phyloP scores from a whole-genome alignment of 2,888 invertebrate species.

The Hartigia nigra region DNA sequence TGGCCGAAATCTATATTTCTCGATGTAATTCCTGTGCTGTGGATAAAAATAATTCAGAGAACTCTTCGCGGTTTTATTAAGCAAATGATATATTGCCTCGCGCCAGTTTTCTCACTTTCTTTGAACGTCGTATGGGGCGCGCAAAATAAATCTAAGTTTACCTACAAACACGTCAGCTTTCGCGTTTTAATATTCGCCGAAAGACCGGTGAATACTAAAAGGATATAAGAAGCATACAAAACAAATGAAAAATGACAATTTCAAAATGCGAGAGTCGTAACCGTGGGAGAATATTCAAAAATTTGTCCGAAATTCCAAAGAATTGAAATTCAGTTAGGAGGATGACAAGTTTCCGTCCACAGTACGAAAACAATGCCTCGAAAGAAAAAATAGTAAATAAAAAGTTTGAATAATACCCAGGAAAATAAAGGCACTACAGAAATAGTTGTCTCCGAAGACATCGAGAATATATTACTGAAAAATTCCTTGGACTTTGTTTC shows the following conservation, averaged over 20 bases:
- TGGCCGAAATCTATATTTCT: neutral
- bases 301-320: too few relatives aligned
- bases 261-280: too few relatives aligned
- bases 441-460: neutral
- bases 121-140: neutral
- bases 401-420: neutral
- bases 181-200: neutral
- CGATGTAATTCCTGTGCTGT: neutral
- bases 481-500: neutral
- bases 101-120: neutral
- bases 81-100: neutral
- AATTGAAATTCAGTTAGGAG: too few relatives aligned
- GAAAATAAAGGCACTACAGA: neutral
- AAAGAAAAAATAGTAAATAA: neutral
- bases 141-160: neutral
- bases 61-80: neutral
- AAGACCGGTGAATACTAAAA: neutral
- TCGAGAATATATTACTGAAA: neutral
- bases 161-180: neutral
- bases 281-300: too few relatives aligned
- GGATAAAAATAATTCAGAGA: neutral
- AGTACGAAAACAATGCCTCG: neutral
- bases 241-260: too few relatives aligned
- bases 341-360: neutral
- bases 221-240: too few relatives aligned